Percentiles rank a stretch among this genome's conserved stretches.
Evolutionary conservation across 2,888 invertebrate genomes (phyloP).

Genomic region (Lasioglossum lativentre): DNA sequence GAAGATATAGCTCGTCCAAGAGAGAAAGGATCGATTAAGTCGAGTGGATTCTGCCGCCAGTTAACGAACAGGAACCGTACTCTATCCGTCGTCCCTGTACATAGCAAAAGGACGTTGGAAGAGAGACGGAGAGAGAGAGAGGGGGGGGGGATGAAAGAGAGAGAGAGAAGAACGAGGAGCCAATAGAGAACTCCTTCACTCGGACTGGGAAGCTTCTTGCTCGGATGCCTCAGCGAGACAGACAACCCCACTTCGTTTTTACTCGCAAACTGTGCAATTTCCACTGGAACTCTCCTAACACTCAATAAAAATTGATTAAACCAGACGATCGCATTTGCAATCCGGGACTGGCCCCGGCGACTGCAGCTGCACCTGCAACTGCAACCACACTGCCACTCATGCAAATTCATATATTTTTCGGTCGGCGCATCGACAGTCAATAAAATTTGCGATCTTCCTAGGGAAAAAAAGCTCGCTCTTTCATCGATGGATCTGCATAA

Average conservation of each 20-base stretch:
- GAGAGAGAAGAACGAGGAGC: conserved; percentile 7
- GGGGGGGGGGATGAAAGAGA: not conserved
- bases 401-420: conserved; percentile 6
- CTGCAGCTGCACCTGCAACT: not conserved
- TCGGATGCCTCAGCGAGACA: conserved; percentile 30
- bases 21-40: conserved; percentile 73
- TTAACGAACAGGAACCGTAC: conserved; percentile 68
- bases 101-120: conserved; percentile 12
- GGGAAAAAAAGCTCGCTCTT: not conserved
- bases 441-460: not conserved
- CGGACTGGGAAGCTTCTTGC: conserved; percentile 27
- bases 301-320: conserved; percentile 50
- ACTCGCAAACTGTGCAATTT: conserved; percentile 44
- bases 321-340: conserved; percentile 7
- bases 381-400: not conserved
- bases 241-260: conserved; percentile 40
- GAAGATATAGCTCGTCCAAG: conserved; percentile 50
- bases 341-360: conserved; percentile 9
- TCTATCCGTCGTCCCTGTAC: conserved; percentile 43
- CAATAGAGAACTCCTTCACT: conserved; percentile 37
- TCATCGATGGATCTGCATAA: not conserved
- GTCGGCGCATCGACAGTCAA: not conserved
- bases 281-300: conserved; percentile 3
- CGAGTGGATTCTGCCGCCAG: conserved; percentile 70
- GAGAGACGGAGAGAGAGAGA: not conserved